Conservation (phyloP, 2,113 vertebrate species). For the Rhinichthys klamathensis region DNA sequence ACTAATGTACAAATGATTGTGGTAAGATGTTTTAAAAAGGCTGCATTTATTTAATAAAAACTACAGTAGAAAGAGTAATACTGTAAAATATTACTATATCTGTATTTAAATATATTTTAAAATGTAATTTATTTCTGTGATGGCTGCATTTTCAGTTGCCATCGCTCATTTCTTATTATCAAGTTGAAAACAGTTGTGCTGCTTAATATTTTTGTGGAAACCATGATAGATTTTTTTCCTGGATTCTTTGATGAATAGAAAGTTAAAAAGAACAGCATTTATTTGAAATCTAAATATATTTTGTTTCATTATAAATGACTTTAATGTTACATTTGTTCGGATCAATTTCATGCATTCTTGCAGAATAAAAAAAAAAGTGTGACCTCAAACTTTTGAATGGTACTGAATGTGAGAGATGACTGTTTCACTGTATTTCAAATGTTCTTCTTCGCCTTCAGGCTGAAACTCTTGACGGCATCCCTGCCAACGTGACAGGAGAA, state of each 20-base stretch:
- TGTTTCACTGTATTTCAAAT: constrained; percentile 6
- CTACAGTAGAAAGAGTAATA: neutral
- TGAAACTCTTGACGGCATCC: constrained; percentile 78
- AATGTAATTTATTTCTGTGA: neutral
- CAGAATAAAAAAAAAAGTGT: neutral
- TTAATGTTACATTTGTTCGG: neutral
- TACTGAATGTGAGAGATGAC: neutral
- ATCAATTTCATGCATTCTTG: neutral
- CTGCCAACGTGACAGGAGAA: constrained; percentile 79
- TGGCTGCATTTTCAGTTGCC: neutral
- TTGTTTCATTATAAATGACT: neutral
- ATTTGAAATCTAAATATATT: neutral
- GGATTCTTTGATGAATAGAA: neutral
- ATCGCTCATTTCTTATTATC: too few species aligned
- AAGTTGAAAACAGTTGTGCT: neutral
- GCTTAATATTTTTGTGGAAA: neutral
- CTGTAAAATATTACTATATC: neutral
- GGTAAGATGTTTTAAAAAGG: neutral
- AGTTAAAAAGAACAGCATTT: neutral
- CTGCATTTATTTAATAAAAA: neutral
- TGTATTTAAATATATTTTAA: neutral
- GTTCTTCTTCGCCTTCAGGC: constrained; percentile 73
- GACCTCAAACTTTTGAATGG: neutral
- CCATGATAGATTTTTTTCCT: neutral
- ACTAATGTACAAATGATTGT: neutral